Conservation (phyloP, 2,797 vertebrate species). For the Anabacerthia variegaticeps region DNA sequence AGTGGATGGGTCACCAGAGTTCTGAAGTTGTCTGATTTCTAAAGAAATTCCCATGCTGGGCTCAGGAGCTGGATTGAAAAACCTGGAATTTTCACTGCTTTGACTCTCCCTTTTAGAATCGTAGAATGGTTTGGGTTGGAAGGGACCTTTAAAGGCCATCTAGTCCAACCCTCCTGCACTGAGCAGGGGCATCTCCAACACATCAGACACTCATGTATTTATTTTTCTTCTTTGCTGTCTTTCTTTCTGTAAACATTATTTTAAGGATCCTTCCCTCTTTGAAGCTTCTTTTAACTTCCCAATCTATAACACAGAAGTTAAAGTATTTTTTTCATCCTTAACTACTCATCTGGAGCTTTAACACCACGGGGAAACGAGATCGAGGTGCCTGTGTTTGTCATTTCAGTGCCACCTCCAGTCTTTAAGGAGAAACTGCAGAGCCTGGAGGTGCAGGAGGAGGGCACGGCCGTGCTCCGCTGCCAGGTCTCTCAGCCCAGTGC, state of each 20-base stretch:
- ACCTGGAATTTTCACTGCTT: not conserved
- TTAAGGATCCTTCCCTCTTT: not conserved
- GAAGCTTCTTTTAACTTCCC: not conserved
- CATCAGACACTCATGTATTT: not conserved
- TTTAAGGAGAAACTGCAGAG: conserved; percentile 62
- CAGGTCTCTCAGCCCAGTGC: conserved; percentile 34
- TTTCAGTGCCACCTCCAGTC: conserved; percentile 67
- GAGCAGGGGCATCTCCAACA: not conserved
- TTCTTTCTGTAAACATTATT: not conserved
- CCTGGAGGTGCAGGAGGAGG: conserved; percentile 41
- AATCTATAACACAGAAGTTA: not conserved
- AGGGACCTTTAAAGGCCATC: not conserved
- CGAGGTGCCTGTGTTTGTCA: not conserved
- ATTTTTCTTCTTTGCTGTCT: not conserved
- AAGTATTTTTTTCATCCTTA: not conserved
- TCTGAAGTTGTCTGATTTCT: not conserved
- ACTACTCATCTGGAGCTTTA: not conserved
- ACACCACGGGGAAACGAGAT: fast-evolving
- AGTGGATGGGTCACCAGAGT: no score
- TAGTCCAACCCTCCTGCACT: not conserved
- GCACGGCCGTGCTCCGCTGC: not conserved
- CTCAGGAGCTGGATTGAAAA: not conserved
- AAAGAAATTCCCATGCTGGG: not conserved
- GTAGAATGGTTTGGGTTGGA: not conserved
- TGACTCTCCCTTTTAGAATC: not conserved